phyloP scores from a whole-genome alignment of 2,888 invertebrate genomes.

The Dryadula phaetusa region DNA sequence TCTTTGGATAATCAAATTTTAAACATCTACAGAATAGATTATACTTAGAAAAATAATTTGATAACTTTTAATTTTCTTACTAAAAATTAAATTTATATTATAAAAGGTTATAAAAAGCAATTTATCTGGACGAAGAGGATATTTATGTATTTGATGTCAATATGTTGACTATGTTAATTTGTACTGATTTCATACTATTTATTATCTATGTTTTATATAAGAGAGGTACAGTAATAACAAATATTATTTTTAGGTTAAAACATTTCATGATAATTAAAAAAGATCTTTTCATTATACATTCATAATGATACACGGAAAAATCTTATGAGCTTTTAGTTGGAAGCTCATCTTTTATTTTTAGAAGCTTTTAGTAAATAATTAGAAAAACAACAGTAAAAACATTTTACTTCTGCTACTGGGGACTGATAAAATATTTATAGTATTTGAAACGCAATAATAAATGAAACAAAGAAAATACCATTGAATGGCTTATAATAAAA shows the following conservation, averaged over 20 bases:
- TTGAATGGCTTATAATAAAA: conserved; percentile 16
- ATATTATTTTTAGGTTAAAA: not conserved
- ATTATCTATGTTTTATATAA: too few species aligned
- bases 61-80: not conserved
- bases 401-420: too few species aligned
- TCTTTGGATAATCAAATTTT: not conserved
- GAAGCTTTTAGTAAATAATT: not conserved
- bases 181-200: too few species aligned
- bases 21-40: not conserved
- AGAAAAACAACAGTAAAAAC: too few species aligned
- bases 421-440: too few species aligned
- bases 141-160: too few species aligned
- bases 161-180: too few species aligned
- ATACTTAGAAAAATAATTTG: not conserved
- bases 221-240: too few species aligned
- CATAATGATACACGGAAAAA: not conserved
- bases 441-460: too few species aligned
- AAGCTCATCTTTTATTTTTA: not conserved
- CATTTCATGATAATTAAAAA: not conserved
- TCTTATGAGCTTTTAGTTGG: not conserved
- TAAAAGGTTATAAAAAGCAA: too few species aligned
- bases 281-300: not conserved
- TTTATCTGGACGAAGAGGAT: too few species aligned
- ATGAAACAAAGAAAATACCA: not conserved
- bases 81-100: too few species aligned